Base-by-base conservation (phyloP, 2,888 invertebrate genomes). In the Thyatira batis region DNA sequence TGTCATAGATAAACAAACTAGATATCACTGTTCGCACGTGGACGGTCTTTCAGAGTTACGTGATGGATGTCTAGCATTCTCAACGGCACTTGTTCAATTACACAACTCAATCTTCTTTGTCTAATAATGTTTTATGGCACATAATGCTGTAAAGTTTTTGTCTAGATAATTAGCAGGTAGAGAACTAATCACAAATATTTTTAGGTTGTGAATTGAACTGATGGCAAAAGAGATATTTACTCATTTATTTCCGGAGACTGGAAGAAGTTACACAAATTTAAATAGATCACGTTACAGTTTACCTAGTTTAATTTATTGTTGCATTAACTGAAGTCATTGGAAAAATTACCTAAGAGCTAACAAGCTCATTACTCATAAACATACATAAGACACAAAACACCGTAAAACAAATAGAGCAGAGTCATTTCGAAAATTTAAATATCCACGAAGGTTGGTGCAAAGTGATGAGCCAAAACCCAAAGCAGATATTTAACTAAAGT, bases 341-440 rank as follows among this genome's bases (percentile, higher is more conserved):
- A 2, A 28, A 28, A 28, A 1, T 28, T 2, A 11, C 28, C 4
- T 1, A 28, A 11, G 33, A 17, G 28, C n/a, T n/a, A n/a, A n/a
- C n/a, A n/a, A n/a, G n/a, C n/a, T 61, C 30, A 60, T 53, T 54
- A 54, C 20, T 25, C 56, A 58, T 53, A 62, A 69, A 74, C 60
- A 65, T 61, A n/a, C n/a, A 67, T 57, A 58, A 53, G 49, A 53
- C 49, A 66, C 54, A 54, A 65, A 63, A 65, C 62, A 71, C 63
- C 61, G 60, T 71, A 65, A 75, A 76, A 71, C 72, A 72, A 77
- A 78, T 77, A 70, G 69, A 71, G 73, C 72, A 68, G 63, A 70
- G 71, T 66, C 70, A 72, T 77, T 71, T 71, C 71, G 63, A 80
- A 79, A 81, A 80, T 77, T 67, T 72, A 65, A 73, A 73, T 75